phyloP scores from a whole-genome alignment of 2,888 invertebrate genomes.

The Hyposoter didymator region DNA sequence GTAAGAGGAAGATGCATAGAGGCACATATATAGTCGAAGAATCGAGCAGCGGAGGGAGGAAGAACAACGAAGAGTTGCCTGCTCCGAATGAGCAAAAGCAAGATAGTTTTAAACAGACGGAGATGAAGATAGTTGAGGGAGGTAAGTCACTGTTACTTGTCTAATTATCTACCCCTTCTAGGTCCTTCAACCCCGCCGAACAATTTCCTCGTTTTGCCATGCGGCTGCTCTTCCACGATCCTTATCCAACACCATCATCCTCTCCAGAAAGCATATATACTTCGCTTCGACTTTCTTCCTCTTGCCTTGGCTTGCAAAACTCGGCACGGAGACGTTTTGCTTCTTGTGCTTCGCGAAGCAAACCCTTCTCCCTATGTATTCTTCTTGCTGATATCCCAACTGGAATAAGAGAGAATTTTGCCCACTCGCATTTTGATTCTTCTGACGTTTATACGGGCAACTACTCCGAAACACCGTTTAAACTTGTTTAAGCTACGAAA shows the following conservation, averaged over 20 bases:
- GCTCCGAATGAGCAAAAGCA: constrained; percentile 46
- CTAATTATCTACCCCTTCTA: constrained; percentile 79
- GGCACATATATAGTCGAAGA: constrained; percentile 4
- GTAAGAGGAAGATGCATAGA: constrained; percentile 54
- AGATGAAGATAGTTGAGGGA: constrained; percentile 60
- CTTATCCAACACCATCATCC: constrained; percentile 34
- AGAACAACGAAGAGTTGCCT: constrained; percentile 59
- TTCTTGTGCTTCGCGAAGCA: constrained; percentile 26
- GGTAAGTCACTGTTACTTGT: constrained; percentile 79
- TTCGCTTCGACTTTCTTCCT: constrained; percentile 50
- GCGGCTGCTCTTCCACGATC: constrained; percentile 61
- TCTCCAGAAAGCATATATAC: constrained; percentile 9
- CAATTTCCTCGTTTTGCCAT: constrained; percentile 70
- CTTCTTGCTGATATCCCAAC: constrained; percentile 31
- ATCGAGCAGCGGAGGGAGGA: constrained; percentile 53
- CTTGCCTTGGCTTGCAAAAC: constrained; percentile 41
- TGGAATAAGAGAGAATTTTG: constrained; percentile 40
- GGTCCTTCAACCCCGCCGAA: constrained; percentile 57
- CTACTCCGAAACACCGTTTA: constrained; percentile 38
- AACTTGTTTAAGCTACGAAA: constrained; percentile 24
- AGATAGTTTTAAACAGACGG: constrained; percentile 45
- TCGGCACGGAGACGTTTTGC: constrained; percentile 53
- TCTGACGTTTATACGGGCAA: constrained; percentile 31
- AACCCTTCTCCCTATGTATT: constrained; percentile 33
- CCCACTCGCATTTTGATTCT: constrained; percentile 7